A percentile compares a stretch with the other conserved stretches of the same genome.
These are phyloP conservation scores for Parapristionchus giblindavisi DNA, from an alignment of 2,888 invertebrate genomes.

Conservation along the genomic window DNA sequence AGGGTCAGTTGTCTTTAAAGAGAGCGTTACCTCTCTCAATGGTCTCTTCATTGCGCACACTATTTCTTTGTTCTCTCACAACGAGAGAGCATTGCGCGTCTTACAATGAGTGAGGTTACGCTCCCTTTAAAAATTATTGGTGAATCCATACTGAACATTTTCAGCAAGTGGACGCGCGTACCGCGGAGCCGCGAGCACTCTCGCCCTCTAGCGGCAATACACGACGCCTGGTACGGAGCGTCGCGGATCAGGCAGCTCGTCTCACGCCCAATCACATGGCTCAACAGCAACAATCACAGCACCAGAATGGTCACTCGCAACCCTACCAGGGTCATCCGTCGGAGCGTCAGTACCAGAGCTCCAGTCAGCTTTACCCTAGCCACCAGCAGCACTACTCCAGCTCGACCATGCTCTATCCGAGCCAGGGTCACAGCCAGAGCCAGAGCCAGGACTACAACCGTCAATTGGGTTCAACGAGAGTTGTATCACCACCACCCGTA, in stretches of 20 bases:
- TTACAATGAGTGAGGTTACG: background rate
- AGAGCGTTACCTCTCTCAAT: too few species aligned
- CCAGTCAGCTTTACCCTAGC: too few species aligned
- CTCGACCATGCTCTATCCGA: too few species aligned
- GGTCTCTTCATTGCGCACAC: too few species aligned
- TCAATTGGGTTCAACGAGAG: too few species aligned
- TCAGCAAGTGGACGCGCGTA: conserved; percentile 37
- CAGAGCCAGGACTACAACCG: too few species aligned
- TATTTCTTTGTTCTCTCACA: too few species aligned
- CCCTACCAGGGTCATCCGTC: conserved; percentile 48
- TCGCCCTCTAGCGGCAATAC: conserved; percentile 61
- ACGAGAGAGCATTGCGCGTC: too few species aligned
- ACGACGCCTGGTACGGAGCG: conserved; percentile 55
- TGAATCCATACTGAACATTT: too few species aligned
- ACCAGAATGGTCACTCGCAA: background rate
- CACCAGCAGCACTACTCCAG: conserved; percentile 25
- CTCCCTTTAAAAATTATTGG: too few species aligned
- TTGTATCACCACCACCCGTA: conserved; percentile 1
- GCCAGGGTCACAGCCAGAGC: too few species aligned
- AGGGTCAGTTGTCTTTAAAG: conserved; percentile 52
- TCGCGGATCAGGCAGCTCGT: conserved; percentile 50
- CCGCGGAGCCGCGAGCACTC: conserved; percentile 50
- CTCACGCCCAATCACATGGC: conserved; percentile 41
- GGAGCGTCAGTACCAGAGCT: too few species aligned
- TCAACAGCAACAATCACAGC: conserved; percentile 21